Conservation (phyloP, 2,888 invertebrate species). For the Athalia rosae region DNA sequence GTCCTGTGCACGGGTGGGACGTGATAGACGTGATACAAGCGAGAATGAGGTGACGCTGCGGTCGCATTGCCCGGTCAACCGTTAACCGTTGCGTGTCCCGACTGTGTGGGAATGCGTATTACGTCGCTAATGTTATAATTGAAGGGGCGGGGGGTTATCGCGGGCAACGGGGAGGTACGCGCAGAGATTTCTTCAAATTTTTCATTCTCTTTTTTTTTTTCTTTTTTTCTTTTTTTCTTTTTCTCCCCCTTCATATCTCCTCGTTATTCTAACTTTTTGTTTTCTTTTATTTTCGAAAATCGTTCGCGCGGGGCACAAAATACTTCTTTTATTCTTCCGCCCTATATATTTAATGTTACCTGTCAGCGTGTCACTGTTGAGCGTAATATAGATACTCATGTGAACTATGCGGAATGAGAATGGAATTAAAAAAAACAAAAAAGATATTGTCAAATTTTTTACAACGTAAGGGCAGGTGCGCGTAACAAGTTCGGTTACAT, state of each 20-base stretch:
- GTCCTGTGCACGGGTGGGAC: conserved; percentile 53
- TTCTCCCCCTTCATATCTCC: background rate
- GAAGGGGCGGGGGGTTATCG: conserved; percentile 50
- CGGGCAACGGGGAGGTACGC: background rate
- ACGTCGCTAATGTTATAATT: conserved; percentile 60
- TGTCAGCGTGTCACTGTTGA: too few relatives aligned
- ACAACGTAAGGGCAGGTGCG: too few relatives aligned
- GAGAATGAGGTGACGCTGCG: conserved; percentile 48
- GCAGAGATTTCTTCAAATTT: background rate
- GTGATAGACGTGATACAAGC: conserved; percentile 45
- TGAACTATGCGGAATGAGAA: too few relatives aligned
- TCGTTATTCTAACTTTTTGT: background rate
- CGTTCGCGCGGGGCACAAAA: too few relatives aligned
- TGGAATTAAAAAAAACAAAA: too few relatives aligned
- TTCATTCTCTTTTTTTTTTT: background rate
- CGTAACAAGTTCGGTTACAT: too few relatives aligned
- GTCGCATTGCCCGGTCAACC: conserved; percentile 32
- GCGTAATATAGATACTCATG: too few relatives aligned
- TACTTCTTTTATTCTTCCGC: too few relatives aligned
- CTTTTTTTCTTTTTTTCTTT: background rate
- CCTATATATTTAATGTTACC: too few relatives aligned
- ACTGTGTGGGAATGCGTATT: conserved; percentile 67
- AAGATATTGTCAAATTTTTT: too few relatives aligned
- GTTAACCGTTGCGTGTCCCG: conserved; percentile 46
- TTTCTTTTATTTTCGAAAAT: background rate